Evolutionary conservation across 2,888 invertebrate genomes (phyloP), one percentile per base, ranked within the genome.

Genomic region (Aquatica leii): DNA sequence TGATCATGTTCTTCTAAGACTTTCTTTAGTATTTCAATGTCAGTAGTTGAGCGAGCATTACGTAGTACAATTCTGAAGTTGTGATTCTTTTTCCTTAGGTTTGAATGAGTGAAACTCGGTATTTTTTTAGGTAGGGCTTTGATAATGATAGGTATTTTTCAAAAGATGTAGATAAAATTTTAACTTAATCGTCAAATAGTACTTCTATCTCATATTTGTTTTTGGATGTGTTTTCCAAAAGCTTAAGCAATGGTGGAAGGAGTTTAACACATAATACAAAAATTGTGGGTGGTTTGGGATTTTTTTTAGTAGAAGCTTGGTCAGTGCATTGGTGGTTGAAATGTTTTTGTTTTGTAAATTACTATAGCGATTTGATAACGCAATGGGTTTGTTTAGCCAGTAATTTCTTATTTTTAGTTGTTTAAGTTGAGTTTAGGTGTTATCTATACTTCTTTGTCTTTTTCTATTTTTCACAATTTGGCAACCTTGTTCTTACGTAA

Each of bases 11-110:
- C 40, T 54, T 54, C 54, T 24, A 54, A 41, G 2, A 21, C 54
- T 21, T 21, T 43, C 12, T 54, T 54, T 54, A 54, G 20, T 2
- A 11, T 21, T 17, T 40, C 15, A 8, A 11, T 17, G 43, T 54
- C 20, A 21, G 55, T 55, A 15, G 17, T 24, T 4, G 43, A 14
- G 37, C 43, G 55, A 4, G 21, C 12, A 31, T 55, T 43, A 9
- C 18, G 21, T 17, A 55, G 15, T 18, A 54, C 54, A 1, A 55
- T 43, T 41, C 41, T 54, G 24, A 41, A 54, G 24, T 14, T 54
- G 6, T 21, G 54, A n/a, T n/a, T n/a, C n/a, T n/a, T n/a, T 9
- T 53, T 53, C 37, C 37, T 53, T 53, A 40, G 41, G 35, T 55
- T 55, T 5, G 35, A 43, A 55, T 5, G 55, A n/a, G 9, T 55